Base-by-base conservation (phyloP, 2,113 vertebrate genomes). In the Reinhardtius hippoglossoides region DNA sequence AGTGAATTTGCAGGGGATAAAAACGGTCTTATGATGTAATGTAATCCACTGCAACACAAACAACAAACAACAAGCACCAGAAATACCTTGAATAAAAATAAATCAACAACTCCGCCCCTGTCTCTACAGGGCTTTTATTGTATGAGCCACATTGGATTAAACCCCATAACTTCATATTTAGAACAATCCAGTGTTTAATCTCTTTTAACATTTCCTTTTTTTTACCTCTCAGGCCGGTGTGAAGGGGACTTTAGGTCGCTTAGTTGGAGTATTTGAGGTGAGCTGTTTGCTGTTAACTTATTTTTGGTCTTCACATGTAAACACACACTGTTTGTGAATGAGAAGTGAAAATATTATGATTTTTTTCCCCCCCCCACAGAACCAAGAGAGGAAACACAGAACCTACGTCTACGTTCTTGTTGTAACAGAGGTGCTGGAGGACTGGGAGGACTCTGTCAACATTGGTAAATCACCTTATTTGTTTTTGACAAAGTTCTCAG, bases 391-490 rank as follows among this genome's bases (percentile, higher is more conserved):
- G 92, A 99, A 99, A 90, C 98, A 99, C 93, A 96, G 98, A 92
- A 99, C 98, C 0, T 99, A 96, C 14, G 98, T 99, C 77, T 99
- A 99, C 60, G 97, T 99, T 83, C 96, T 99, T 35, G 94, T 98
- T 4, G 97, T 99, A 91, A 98, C 96, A 0, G 97, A 99, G 88
- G 94, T 99, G 82, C 94, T 99, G 92, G 96, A 98, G 87, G 97
- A 99, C 91, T 99, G 98, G 98, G 98, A 99, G 91, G 98, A 99
- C 92, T 99, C 97, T 0, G 95, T 98, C 77, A 99, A 95, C 93
- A 99, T 99, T 72, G 98, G 98, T 99, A 90, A 95, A 67, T 52
- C 37, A 13, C 59, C 31, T 3, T 42, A 24, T 78, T 72, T 86
- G 72, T 84, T 88, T 68, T 14, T 63, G 31, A 56, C 56, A 71